A percentile compares a stretch with the other conserved stretches of the same genome.
Conservation (phyloP, 2,797 vertebrate genomes). For the Clarias laeviceps region DNA sequence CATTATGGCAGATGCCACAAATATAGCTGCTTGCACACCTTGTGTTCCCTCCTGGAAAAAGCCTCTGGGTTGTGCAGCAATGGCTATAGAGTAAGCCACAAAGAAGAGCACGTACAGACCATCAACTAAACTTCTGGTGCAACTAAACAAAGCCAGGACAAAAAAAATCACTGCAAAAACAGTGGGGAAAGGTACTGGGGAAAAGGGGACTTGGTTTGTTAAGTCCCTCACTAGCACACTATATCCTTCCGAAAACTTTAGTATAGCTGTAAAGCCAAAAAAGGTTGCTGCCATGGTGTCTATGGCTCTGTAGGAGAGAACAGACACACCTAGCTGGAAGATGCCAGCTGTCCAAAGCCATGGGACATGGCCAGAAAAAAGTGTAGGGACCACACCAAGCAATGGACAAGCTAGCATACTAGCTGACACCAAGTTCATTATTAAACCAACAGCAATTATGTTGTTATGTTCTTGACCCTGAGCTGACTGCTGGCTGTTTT, state of each 20-base stretch:
- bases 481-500: conserved; percentile 43
- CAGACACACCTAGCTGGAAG: conserved; percentile 78
- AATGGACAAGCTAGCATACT: conserved; percentile 80
- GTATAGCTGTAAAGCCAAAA: conserved; percentile 79
- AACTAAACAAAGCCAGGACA: conserved; percentile 76
- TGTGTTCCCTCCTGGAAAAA: conserved; percentile 81
- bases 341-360: conserved; percentile 86
- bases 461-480: conserved; percentile 52
- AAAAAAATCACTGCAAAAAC: conserved; percentile 83
- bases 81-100: conserved; percentile 77
- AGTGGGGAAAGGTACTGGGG: conserved; percentile 73
- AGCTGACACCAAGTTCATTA: conserved; percentile 83
- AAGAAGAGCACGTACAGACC: conserved; percentile 81
- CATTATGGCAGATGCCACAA: conserved; percentile 74
- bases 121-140: conserved; percentile 74
- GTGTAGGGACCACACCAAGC: conserved; percentile 74
- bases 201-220: conserved; percentile 59
- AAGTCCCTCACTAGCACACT: conserved; percentile 70
- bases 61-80: conserved; percentile 76
- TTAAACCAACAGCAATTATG: conserved; percentile 64
- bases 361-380: conserved; percentile 78
- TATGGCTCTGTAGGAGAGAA: conserved; percentile 78
- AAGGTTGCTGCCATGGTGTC: conserved; percentile 78
- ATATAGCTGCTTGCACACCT: conserved; percentile 80
- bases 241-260: conserved; percentile 82